phyloP scores from a whole-genome alignment of 2,113 vertebrate genomes.

The Malaclemys terrapin region DNA sequence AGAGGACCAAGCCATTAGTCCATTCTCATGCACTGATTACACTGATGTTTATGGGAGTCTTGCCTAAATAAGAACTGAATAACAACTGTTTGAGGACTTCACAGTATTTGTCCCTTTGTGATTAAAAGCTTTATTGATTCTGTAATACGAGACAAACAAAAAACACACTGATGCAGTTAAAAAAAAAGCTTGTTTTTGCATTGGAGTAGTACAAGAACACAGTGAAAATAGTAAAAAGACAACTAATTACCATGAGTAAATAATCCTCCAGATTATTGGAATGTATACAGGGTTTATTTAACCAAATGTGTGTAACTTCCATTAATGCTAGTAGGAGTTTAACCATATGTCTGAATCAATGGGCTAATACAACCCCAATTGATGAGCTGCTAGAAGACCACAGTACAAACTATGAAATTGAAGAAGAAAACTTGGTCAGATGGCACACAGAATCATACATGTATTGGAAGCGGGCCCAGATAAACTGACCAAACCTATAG shows the following conservation, averaged over 20 bases:
- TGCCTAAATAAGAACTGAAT: not conserved
- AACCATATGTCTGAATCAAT: not conserved
- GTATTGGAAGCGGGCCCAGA: not conserved
- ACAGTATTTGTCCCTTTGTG: not conserved
- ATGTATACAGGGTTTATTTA: not conserved
- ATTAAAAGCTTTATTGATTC: not conserved
- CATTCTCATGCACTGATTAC: not conserved
- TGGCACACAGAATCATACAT: not conserved
- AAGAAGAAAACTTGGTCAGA: not conserved
- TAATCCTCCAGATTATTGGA: not conserved
- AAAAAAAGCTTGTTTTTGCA: not conserved
- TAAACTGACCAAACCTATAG: not conserved
- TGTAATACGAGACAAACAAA: not conserved
- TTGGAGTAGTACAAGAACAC: not conserved
- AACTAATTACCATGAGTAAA: not conserved
- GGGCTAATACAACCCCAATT: not conserved
- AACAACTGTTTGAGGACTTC: not conserved
- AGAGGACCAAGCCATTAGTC: not conserved
- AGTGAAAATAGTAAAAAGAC: too few relatives aligned
- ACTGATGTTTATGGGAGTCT: not conserved
- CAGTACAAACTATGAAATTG: not conserved
- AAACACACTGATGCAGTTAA: not conserved
- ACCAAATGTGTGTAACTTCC: not conserved
- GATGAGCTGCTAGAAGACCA: not conserved
- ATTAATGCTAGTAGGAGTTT: not conserved